Base-by-base conservation (phyloP, 2,113 vertebrate genomes). In the Penelope pileata region DNA sequence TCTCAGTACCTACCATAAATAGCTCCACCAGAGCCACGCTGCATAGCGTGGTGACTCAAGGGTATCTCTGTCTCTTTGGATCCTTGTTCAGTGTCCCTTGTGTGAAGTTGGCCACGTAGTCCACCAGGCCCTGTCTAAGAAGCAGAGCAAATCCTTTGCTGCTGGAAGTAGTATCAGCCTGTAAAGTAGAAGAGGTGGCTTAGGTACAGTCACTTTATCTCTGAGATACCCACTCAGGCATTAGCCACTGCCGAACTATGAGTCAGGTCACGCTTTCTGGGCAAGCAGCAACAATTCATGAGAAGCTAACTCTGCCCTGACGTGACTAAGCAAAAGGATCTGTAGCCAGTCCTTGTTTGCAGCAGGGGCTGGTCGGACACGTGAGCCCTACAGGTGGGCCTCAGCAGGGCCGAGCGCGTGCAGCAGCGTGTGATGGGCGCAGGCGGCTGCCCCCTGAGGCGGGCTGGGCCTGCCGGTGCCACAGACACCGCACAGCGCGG, bases 351-450 rank as follows among this genome's bases (percentile, higher is more conserved):
- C 56, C 40, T 56, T 27, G 22, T 54, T 50, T 70, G 45, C 51
- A 60, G 29, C 38, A 13, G 27, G 63, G 40, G 12, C 50, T 66
- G 42, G 45, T 7, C 50, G 24, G 68, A n/a, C 4, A 5, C 4
- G 16, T 27, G 53, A 34, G 67, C 63, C 38, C 3, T 10, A 0
- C 6, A 11, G 17, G 4, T 0, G 1, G 40, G 11, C 63, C 43
- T 80, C 63, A 18, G 6, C 4, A 1, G 13, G 42, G 38, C 4
- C 17, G 24, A 30, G 16, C 9, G 12, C 14, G 3, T 2, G 9
- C 7, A 4, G 18, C 18, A 23, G 36, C 1, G 17, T 24, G 27
- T 24, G 22, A 26, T 22, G 27, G 58, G 38, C 16, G 45, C 23
- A 34, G 4, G 47, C 43, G 26, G 32, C 81, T 68, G 6, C 36